A percentile compares a stretch with the other conserved stretches of the same genome.
Conservation (phyloP, 2,888 invertebrate species). For the Muscina levida region DNA sequence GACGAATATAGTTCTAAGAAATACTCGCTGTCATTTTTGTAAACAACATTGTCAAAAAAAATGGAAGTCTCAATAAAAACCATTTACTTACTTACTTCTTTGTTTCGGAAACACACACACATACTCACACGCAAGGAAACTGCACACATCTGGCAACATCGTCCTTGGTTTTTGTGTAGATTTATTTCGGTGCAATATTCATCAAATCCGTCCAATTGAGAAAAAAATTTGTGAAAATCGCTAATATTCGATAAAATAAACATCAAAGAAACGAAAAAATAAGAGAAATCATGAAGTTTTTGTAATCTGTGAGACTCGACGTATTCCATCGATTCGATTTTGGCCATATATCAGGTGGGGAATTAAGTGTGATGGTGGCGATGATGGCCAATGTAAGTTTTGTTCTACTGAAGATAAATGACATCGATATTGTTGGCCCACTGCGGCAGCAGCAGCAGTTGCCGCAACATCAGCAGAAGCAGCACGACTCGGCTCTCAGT, state of each 20-base stretch:
- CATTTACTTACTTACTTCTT: constrained; percentile 4
- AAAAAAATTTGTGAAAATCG: constrained; percentile 33
- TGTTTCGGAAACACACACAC: constrained; percentile 16
- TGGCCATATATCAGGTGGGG: background rate
- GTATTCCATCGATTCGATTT: background rate
- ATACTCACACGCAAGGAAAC: constrained; percentile 1
- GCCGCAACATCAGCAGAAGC: constrained; percentile 80
- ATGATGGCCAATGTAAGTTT: constrained; percentile 68
- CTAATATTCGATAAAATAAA: constrained; percentile 7
- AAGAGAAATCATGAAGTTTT: constrained; percentile 18
- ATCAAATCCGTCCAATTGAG: constrained; percentile 36
- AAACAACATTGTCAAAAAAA: too few relatives aligned
- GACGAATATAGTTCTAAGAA: too few relatives aligned
- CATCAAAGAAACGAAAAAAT: background rate
- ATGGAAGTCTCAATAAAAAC: too few relatives aligned
- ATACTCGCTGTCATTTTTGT: too few relatives aligned
- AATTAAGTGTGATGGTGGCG: background rate
- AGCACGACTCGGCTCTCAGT: constrained; percentile 78
- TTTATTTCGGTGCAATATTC: constrained; percentile 30
- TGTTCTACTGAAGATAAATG: constrained; percentile 81
- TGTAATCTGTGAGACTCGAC: background rate
- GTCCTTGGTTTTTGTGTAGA: constrained; percentile 24
- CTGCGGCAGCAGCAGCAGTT: constrained; percentile 79
- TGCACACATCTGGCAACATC: constrained; percentile 21
- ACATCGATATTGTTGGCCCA: constrained; percentile 83